Conservation (phyloP, 2,797 vertebrate species). For the Pristis pectinata region DNA sequence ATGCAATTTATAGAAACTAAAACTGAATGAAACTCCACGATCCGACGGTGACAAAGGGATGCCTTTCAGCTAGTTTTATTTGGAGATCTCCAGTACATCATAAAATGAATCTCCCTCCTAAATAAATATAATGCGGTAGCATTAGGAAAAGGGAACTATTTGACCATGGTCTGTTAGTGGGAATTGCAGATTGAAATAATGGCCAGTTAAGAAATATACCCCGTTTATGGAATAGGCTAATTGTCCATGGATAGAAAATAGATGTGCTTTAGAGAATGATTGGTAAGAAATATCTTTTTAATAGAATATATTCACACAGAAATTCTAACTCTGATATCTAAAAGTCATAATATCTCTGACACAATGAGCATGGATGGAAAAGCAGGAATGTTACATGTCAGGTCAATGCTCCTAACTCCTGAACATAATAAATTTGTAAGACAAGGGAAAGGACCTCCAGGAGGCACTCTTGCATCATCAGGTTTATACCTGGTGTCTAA, state of each 20-base stretch:
- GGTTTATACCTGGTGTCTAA: not conserved
- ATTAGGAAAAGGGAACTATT: not conserved
- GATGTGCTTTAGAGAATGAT: not conserved
- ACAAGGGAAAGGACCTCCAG: not conserved
- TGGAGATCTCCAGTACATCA: no score
- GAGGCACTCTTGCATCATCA: constrained; percentile 24
- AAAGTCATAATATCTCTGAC: not conserved
- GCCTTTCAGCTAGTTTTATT: not conserved
- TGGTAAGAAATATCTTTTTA: not conserved
- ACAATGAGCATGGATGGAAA: not conserved
- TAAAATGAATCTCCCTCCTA: not conserved
- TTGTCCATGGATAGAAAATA: not conserved
- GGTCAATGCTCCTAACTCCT: not conserved
- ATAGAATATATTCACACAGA: not conserved
- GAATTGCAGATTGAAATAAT: not conserved
- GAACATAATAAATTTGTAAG: not conserved
- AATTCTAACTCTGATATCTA: not conserved
- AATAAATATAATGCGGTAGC: not conserved
- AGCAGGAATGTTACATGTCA: not conserved
- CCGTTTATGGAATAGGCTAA: not conserved
- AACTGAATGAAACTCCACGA: not conserved
- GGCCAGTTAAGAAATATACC: not conserved
- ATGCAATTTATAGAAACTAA: not conserved
- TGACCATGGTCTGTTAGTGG: not conserved
- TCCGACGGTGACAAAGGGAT: not conserved